Evolutionary conservation across 2,888 invertebrate genomes (phyloP), one percentile per base, ranked within the genome.

Genomic region (Leucozona laternaria): DNA sequence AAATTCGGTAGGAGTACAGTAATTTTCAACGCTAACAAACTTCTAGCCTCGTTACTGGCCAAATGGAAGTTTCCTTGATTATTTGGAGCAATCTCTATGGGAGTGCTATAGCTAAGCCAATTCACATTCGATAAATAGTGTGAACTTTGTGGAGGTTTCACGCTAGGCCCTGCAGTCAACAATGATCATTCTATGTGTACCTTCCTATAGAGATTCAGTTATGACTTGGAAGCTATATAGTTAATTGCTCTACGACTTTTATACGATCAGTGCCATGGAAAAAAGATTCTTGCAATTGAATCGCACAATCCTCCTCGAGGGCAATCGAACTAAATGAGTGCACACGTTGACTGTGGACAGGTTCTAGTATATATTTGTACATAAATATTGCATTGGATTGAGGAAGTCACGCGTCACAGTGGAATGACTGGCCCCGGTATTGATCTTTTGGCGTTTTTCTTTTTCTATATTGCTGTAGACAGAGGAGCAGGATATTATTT

Each of bases 1-100:
- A 82, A 86, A 82, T 86, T 81, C 86, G 71, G 86, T 82, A 86
- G 86, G 86, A 82, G 82, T 71, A 64, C 58, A 78, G 86, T 78
- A 81, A 86, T 86, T 86, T 82, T 58, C 22, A 58, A 70, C 58
- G 86, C 78, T 82, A 86, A 86, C 86, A 79, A 86, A 86, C 86
- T 86, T 68, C 78, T 28, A 86, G 79, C 53, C 86, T 86, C 82
- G 86, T 86, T 86, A 86, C 75, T 45, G 71, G 78, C 22, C 85
- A 85, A 84, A 50, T 84, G 68, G 43, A 79, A 79, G 68, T 70
- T 73, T 37, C 45, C 37, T 80, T 66, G 66, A 62, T 79, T 80
- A 80, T 79, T 76, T 76, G 58, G 76, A 76, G 60, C 72, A 72
- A 53, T 73, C 43, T 64, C 6, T 22, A n/a, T 50, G 37, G 43